These are phyloP conservation scores for Lepus oiostolus DNA, from an alignment of 2,797 vertebrate genomes.

Conservation along the genomic window DNA sequence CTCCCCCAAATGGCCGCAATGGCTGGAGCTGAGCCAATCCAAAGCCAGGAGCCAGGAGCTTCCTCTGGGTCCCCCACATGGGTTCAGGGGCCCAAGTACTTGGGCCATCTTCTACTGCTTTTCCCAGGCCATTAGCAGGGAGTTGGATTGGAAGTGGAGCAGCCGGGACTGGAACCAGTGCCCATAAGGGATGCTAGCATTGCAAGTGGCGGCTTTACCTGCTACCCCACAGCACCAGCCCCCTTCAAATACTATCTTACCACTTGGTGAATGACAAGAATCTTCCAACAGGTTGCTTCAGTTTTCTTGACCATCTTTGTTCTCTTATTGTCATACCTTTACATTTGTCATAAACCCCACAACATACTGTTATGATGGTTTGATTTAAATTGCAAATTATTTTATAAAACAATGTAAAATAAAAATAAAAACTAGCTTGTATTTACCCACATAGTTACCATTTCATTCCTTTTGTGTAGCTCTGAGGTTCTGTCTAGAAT, in stretches of 20 bases:
- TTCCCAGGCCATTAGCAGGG: too few species aligned
- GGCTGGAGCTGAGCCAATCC: too few species aligned
- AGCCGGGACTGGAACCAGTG: too few species aligned
- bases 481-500: slow-evolving; percentile 28
- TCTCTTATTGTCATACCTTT: not conserved
- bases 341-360: not conserved
- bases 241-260: not conserved
- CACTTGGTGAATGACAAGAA: not conserved
- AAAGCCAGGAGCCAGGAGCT: too few species aligned
- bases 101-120: too few species aligned
- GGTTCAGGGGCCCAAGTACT: too few species aligned
- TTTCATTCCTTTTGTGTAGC: not conserved
- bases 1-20: too few species aligned
- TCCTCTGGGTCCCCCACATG: too few species aligned
- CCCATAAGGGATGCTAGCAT: too few species aligned
- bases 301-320: not conserved
- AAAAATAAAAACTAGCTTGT: not conserved
- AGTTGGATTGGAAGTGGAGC: too few species aligned
- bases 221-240: not conserved
- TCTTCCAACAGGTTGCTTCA: not conserved
- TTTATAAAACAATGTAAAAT: not conserved
- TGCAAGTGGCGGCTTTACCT: too few species aligned
- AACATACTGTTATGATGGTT: not conserved
- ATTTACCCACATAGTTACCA: not conserved
- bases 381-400: not conserved